Evolutionary conservation across 2,113 vertebrate species (phyloP), one percentile per base, ranked within the genome.

Genomic region (Pterocles burchelli): DNA sequence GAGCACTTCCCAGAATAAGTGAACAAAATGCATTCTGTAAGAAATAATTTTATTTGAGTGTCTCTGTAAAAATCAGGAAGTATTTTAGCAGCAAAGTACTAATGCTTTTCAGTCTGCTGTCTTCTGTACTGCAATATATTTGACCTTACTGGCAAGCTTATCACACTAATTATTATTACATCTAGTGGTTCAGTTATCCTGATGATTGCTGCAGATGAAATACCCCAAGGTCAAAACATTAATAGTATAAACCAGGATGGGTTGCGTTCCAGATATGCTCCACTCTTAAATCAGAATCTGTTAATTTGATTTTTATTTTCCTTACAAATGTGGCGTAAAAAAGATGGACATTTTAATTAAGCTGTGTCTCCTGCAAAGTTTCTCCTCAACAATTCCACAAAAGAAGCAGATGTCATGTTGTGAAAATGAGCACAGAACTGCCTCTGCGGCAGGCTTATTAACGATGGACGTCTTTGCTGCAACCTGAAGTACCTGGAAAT

Each of bases 91-190:
- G 63, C 76, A 73, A 86, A 95, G 55, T 89, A 95, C 57, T 96
- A 94, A 93, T 94, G 89, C 52, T 97, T 96, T 95, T 97, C 79
- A 71, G 63, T 85, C 91, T 96, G 77, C 89, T 67, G 52, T 90
- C 92, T 92, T 97, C 96, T 79, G 24, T 93, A 51, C 71, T 83
- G 57, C 94, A 86, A 33, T 97, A 85, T 90, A 95, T 96, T 97
- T 94, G 93, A 48, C 77, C 74, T 97, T 91, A 58, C 91, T 95
- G 95, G 89, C 86, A 96, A 97, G 65, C 71, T 91, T 95, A 97
- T 97, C 93, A 83, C 84, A 85, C 91, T 97, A 98, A 98, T 97
- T 96, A 97, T 97, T 97, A 96, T 96, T 94, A 88, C 91, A 95
- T 97, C 96, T 97, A 97, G 84, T 93, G 68, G 55, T 77, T 97